phyloP scores from a whole-genome alignment of 2,113 vertebrate species.

The Saccopteryx bilineata region DNA sequence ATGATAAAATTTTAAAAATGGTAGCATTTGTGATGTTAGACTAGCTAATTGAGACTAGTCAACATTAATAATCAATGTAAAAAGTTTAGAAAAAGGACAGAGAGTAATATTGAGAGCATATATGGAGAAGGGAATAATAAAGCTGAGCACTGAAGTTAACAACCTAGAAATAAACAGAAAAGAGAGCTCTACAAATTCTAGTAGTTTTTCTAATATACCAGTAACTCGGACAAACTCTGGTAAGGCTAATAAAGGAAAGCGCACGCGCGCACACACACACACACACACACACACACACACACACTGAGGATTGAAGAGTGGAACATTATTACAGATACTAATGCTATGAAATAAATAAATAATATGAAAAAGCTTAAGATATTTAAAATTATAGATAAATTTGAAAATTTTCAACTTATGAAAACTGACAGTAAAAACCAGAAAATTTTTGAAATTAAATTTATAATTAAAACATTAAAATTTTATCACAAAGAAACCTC shows the following conservation, averaged over 20 bases:
- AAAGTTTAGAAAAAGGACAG: neutral
- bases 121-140: neutral
- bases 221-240: neutral
- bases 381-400: neutral
- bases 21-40: neutral
- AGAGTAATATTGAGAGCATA: neutral
- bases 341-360: neutral
- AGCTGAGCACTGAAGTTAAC: neutral
- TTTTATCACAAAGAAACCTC: neutral
- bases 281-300: neutral
- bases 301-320: neutral
- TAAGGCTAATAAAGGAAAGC: neutral
- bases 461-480: constrained; percentile 4
- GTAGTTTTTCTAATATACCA: neutral
- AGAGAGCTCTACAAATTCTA: neutral
- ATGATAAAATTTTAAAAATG: neutral
- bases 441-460: neutral
- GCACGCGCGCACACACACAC: neutral
- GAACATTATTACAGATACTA: neutral
- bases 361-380: neutral
- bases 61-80: neutral
- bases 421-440: neutral
- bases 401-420: neutral
- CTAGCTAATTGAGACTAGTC: neutral
- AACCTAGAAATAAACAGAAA: neutral